Evolutionary conservation across 2,888 invertebrate genomes (phyloP), one percentile per base, ranked within the genome.

Genomic region (Heliconius aoede): DNA sequence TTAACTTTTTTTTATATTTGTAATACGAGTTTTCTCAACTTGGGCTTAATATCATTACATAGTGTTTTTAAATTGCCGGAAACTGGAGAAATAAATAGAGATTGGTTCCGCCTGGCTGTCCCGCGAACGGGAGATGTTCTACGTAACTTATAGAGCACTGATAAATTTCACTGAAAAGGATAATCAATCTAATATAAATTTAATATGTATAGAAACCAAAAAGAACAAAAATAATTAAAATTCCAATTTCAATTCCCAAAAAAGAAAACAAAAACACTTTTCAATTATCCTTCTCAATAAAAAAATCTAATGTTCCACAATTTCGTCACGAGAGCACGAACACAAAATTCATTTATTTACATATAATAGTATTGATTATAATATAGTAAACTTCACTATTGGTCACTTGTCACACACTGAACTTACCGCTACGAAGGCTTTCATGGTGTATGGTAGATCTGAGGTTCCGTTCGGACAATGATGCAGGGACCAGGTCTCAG

Each of bases 341-440:
- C 30, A 69, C n/a, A 51, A 68, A 55, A 69, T 55, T 30, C 7
- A 36, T 36, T 36, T 8, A 36, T 36, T n/a, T n/a, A 36, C 11
- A 30, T 15, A 40, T 62, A 73, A 75, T 86, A 89, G 91, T 55
- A 55, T 55, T 46, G 46, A 21, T n/a, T 55, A 55, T 21, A 0
- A n/a, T 3, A 55, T 88, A 79, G 91, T 91, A 91, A 51, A 69
- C 69, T 15, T 26, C 69, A 69, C 69, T 30, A 36, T 65, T 55
- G 9, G 30, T n/a, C 69, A 85, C 65, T 32, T 32, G 64, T 82
- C 77, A 73, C 87, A 87, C 90, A 90, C 91, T 89, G 83, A 85
- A 94, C 94, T 94, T 93, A 94, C 94, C 94, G 94, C 94, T 90
- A 92, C 92, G 92, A 93, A 94, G 92, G 93, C 90, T 90, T 90